phyloP scores from a whole-genome alignment of 2,113 vertebrate species.

The Vanacampus margaritifer region DNA sequence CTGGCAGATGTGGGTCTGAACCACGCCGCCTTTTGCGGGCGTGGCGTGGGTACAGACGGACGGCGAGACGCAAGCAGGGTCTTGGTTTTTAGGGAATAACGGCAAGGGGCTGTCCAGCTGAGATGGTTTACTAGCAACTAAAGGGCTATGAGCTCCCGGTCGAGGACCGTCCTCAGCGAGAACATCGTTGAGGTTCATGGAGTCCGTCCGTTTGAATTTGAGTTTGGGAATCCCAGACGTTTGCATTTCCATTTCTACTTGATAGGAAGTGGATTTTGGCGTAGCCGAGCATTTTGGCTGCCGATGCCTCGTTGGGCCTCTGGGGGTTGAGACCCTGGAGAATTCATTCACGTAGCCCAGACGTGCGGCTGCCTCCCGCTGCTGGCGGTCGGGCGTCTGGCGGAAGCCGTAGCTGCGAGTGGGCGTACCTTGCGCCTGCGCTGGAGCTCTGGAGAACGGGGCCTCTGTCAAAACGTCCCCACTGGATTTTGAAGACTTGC shows the following conservation, averaged over 20 bases:
- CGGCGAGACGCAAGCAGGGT: slow-evolving; percentile 74
- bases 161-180: slow-evolving; percentile 32
- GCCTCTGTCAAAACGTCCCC: background rate
- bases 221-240: slow-evolving; percentile 87
- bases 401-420: slow-evolving; percentile 67
- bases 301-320: slow-evolving; percentile 19
- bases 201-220: slow-evolving; percentile 78
- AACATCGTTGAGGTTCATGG: slow-evolving; percentile 51
- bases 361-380: slow-evolving; percentile 74
- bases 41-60: slow-evolving; percentile 74
- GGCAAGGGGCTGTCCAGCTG: slow-evolving; percentile 68
- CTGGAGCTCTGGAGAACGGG: slow-evolving; percentile 12
- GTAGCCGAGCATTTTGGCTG: slow-evolving; percentile 8
- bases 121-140: slow-evolving; percentile 40
- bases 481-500: slow-evolving; percentile 44
- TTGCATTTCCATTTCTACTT: slow-evolving; percentile 88
- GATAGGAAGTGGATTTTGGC: slow-evolving; percentile 66
- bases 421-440: background rate
- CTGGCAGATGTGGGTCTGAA: slow-evolving; percentile 91
- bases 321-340: slow-evolving; percentile 53
- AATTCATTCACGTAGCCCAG: slow-evolving; percentile 54
- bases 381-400: slow-evolving; percentile 78
- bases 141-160: slow-evolving; percentile 32
- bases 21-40: slow-evolving; percentile 65
- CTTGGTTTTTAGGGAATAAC: slow-evolving; percentile 70